Evolutionary conservation across 1,140 invertebrate species (phyloP), one percentile per base, ranked within the genome.

Genomic region (Drosophila varians): DNA sequence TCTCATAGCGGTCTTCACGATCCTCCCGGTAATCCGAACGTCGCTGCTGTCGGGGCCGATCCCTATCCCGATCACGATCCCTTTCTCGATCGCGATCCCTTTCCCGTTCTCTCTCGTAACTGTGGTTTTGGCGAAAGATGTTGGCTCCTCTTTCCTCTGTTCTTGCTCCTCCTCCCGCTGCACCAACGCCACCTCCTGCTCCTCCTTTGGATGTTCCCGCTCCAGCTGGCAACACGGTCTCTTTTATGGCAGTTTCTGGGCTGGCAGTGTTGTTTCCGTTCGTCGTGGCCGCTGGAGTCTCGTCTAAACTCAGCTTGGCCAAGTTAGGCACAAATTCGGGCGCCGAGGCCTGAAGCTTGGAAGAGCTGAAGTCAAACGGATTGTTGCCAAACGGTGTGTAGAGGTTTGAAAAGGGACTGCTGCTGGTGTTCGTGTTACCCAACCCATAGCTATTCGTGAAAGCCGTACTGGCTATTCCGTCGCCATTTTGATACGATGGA

Each of bases 311-410:
- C 16, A 89, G 48, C 52, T 89, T 89, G 45, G 74, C 77, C 65
- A 91, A 72, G 16, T 64, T 75, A 16, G 90, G 90, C 54, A 91
- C 86, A 56, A 91, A 91, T 87, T 91, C 90, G 7, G 90, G 83
- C 2, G 90, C 90, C 3, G 77, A 66, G 4, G 90, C 86, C 65
- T 90, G 89, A 46, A 90, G 64, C 74, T 90, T 90, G 42, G 89
- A 89, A 48, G 72, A 49, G 48, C 61, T 79, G 18, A 90, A 86
- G 52, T 89, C 88, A 34, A 86, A 90, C 1, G 88, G 89, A 69
- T 90, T 90, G 12, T 57, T 60, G 54, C 73, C 80, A 31, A 86
- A 82, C 2, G 86, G 68, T 18, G 79, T 71, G 25, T 89, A 89
- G 23, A 76, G 38, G 52, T 74, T 75, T 28, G 73, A 53, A 69